These are phyloP conservation scores for Drosophila bifasciata DNA, from an alignment of 1,140 invertebrate species.

Conservation along the genomic window DNA sequence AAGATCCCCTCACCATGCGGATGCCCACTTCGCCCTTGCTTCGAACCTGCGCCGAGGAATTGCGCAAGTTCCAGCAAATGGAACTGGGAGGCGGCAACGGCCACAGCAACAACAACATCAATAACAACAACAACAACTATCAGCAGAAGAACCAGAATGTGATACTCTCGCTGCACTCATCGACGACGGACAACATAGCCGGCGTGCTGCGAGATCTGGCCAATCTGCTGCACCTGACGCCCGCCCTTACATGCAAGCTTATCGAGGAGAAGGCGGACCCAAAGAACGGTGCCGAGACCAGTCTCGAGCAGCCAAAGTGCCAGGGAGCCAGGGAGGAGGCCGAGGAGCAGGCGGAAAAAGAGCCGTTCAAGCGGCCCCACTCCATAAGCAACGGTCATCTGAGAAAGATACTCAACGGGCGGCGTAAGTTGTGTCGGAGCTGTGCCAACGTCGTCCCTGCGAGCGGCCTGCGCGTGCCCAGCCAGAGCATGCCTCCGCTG, in stretches of 20 bases:
- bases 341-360: conserved; percentile 23
- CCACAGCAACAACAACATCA: conserved; percentile 84
- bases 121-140: conserved; percentile 85
- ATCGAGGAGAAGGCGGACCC: conserved; percentile 51
- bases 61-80: conserved; percentile 57
- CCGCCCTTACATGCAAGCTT: conserved; percentile 89
- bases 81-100: conserved; percentile 24
- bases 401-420: conserved; percentile 64
- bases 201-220: conserved; percentile 95
- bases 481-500: conserved; percentile 42
- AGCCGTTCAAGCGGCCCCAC: conserved; percentile 3
- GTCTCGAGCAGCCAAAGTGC: not conserved
- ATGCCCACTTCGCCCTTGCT: conserved; percentile 53
- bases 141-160: conserved; percentile 88
- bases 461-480: conserved; percentile 54
- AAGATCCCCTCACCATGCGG: conserved; percentile 51
- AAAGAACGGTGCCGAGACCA: not conserved
- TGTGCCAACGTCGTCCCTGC: conserved; percentile 61
- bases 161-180: conserved; percentile 95
- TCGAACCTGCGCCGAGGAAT: conserved; percentile 60
- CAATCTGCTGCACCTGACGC: conserved; percentile 95
- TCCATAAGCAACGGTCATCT: conserved; percentile 54
- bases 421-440: conserved; percentile 60
- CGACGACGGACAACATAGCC: conserved; percentile 95
- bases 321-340: conserved; percentile 1